phyloP scores from a whole-genome alignment of 2,888 invertebrate genomes.

The Pandemis cinnamomeana region DNA sequence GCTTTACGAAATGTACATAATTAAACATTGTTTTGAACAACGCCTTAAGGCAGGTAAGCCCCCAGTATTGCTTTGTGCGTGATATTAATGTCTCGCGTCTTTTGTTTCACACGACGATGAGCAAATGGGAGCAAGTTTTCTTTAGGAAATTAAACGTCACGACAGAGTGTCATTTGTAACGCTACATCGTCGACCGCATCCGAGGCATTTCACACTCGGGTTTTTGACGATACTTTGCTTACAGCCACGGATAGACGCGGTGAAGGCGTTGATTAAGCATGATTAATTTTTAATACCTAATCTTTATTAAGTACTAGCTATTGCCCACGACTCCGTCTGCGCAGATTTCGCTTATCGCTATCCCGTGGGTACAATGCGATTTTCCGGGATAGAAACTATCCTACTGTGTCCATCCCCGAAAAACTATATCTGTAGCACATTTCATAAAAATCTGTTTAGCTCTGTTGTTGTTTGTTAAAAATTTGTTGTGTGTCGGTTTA shows the following conservation, averaged over 20 bases:
- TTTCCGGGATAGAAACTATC: no score
- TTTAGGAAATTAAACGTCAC: slow-evolving; percentile 41
- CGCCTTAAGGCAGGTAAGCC: slow-evolving; percentile 28
- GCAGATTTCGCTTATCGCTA: no score
- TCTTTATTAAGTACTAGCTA: no score
- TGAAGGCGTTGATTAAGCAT: neutral
- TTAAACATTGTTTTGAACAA: slow-evolving; percentile 35
- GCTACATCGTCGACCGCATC: slow-evolving; percentile 16
- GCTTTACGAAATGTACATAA: slow-evolving; percentile 29
- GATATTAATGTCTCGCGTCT: slow-evolving; percentile 32
- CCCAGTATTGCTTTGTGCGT: slow-evolving; percentile 16
- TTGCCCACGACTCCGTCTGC: no score
- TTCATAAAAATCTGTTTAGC: no score
- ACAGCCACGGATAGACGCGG: neutral
- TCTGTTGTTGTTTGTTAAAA: no score
- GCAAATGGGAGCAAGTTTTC: slow-evolving; percentile 32
- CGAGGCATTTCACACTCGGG: neutral
- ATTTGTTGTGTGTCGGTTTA: no score
- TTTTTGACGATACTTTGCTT: slow-evolving; percentile 1
- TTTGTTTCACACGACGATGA: slow-evolving; percentile 33
- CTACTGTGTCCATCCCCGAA: no score
- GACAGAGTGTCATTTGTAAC: slow-evolving; percentile 38
- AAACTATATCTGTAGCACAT: no score
- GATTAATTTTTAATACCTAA: neutral
- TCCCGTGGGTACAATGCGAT: no score